These are phyloP conservation scores for Sarcophaga rosellei DNA, from an alignment of 2,888 invertebrate species.

Conservation along the genomic window DNA sequence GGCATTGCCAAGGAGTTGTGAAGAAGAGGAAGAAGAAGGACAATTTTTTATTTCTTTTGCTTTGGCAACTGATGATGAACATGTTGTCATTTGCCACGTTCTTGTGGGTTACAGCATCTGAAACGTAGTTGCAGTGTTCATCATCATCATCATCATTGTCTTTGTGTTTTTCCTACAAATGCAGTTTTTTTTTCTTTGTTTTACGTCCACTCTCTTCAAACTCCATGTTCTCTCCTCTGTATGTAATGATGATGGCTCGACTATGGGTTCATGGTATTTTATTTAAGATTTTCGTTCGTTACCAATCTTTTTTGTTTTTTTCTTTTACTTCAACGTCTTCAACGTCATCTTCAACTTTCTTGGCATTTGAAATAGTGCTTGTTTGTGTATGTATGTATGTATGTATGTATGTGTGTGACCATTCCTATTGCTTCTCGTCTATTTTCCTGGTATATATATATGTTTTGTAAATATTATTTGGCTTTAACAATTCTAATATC, in stretches of 20 bases:
- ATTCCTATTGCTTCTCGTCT: too few species aligned
- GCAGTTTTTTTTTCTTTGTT: constrained; percentile 34
- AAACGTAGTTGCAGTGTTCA: background rate
- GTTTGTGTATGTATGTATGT: background rate
- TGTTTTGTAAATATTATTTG: constrained; percentile 60
- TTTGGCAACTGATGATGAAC: constrained; percentile 60
- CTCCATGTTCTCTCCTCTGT: background rate
- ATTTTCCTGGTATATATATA: background rate
- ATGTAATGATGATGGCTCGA: constrained; percentile 33
- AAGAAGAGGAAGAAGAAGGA: background rate
- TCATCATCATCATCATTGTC: constrained; percentile 14
- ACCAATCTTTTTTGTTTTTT: constrained; percentile 10
- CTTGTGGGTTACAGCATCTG: constrained; percentile 40
- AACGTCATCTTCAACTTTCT: constrained; percentile 25
- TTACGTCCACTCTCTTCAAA: background rate
- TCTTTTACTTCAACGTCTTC: background rate
- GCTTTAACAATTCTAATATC: constrained; percentile 47
- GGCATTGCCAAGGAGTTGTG: too few species aligned
- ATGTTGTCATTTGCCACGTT: constrained; percentile 68
- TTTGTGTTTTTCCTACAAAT: constrained; percentile 48
- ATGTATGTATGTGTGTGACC: too few species aligned
- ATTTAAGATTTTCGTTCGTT: constrained; percentile 19
- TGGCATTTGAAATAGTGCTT: constrained; percentile 23
- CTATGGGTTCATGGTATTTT: constrained; percentile 36
- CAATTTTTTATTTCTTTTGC: constrained; percentile 4